A percentile compares a stretch with the other conserved stretches of the same genome.
Conservation (phyloP, 2,888 invertebrate species). For the Hololepta plana region DNA sequence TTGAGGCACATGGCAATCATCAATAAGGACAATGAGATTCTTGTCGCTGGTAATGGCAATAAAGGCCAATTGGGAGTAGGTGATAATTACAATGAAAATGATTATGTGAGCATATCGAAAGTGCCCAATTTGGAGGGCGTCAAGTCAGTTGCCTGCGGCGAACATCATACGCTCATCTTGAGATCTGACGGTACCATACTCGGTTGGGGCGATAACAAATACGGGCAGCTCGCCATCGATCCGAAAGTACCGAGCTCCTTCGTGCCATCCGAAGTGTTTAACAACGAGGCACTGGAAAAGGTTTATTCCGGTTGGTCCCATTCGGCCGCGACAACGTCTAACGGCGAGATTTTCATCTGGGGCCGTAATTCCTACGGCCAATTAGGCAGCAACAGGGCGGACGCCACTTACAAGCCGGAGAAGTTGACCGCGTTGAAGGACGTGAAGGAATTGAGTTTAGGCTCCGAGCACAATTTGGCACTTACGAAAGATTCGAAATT, state of each 20-base stretch:
- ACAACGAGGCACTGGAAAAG: constrained; percentile 35
- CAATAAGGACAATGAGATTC: constrained; percentile 39
- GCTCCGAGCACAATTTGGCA: constrained; percentile 66
- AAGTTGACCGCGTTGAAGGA: constrained; percentile 30
- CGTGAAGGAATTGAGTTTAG: constrained; percentile 42
- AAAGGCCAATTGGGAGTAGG: constrained; percentile 50
- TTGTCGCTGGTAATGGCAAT: constrained; percentile 45
- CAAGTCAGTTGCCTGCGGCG: constrained; percentile 54
- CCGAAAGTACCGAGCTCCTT: constrained; percentile 32
- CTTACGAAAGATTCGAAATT: constrained; percentile 43
- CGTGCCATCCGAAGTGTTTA: constrained; percentile 35
- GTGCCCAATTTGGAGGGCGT: constrained; percentile 38
- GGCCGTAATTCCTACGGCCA: constrained; percentile 71
- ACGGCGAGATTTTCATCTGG: constrained; percentile 51
- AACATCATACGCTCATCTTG: constrained; percentile 54
- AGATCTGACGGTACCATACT: constrained; percentile 38
- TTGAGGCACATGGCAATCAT: constrained; percentile 48
- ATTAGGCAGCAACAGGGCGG: constrained; percentile 35
- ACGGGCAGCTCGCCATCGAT: constrained; percentile 53
- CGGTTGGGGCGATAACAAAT: constrained; percentile 72
- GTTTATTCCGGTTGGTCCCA: constrained; percentile 67
- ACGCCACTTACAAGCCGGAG: constrained; percentile 29
- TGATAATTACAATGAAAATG: constrained; percentile 25
- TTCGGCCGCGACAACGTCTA: constrained; percentile 41
- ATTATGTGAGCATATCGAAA: constrained; percentile 29